Evolutionary conservation across 2,888 invertebrate genomes (phyloP).

Genomic region (Cryptops parisi): DNA sequence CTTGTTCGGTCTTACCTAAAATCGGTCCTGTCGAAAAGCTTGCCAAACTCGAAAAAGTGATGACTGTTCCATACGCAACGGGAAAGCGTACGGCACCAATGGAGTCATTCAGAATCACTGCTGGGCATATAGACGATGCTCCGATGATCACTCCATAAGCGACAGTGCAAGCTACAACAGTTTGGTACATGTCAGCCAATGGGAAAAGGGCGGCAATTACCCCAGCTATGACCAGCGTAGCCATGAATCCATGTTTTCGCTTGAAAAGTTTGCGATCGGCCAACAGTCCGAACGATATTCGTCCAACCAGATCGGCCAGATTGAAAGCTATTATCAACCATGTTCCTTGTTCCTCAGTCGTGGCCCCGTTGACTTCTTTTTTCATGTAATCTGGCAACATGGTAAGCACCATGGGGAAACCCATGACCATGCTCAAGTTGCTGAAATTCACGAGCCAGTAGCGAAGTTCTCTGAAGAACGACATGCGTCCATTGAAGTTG

Average conservation of each 20-base stretch:
- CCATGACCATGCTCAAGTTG: slow-evolving; percentile 1
- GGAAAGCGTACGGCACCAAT: background rate
- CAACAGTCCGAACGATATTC: background rate
- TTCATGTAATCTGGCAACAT: background rate
- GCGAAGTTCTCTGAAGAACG: background rate
- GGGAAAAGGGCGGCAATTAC: background rate
- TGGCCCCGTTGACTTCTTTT: background rate
- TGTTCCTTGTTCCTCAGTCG: background rate
- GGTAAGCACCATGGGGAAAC: slow-evolving; percentile 5
- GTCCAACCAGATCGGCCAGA: background rate
- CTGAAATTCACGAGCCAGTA: slow-evolving; percentile 2
- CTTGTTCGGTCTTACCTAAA: slow-evolving; percentile 3
- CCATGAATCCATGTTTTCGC: slow-evolving; percentile 1
- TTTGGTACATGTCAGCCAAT: background rate
- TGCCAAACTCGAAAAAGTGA: background rate
- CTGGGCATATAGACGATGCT: background rate
- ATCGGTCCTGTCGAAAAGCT: slow-evolving; percentile 1
- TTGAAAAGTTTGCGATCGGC: background rate
- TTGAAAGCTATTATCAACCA: background rate
- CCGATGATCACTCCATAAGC: slow-evolving; percentile 1
- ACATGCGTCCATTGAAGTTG: background rate
- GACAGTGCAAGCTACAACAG: background rate
- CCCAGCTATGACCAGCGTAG: background rate
- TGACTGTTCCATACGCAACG: background rate
- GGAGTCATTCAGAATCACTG: slow-evolving; percentile 1